Evolutionary conservation across 2,888 invertebrate genomes (phyloP), one percentile per base, ranked within the genome.

Genomic region (Dastarcus helophoroides): DNA sequence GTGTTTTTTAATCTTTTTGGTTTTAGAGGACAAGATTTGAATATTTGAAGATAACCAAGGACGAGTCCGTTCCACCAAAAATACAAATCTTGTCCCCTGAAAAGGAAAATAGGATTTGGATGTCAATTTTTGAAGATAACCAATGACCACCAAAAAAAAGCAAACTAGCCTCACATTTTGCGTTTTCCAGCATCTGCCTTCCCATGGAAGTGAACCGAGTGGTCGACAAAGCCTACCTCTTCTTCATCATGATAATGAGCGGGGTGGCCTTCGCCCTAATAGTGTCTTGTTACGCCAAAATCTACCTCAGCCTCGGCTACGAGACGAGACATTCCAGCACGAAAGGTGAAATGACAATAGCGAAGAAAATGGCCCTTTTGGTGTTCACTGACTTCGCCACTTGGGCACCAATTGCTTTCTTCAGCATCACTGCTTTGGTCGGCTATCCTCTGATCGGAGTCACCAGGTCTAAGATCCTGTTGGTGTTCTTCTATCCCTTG

Each of bases 401-500:
- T 46, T 82, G 80, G 74, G 83, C 89, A 6, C 91, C 91, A 0
- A 86, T 90, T 5, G 82, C 88, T 1, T 88, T 91, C 54, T 86
- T 89, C 50, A 83, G 85, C 0, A 65, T 89, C 3, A 88, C 89
- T 0, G 90, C 91, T 0, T 63, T 90, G 19, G 76, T 84, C 1
- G 89, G 88, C 1, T 76, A 71, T 43, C 86, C 90, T 0, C 60
- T 90, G 38, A 86, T 91, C 23, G 81, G 83, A 44, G 79, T 90
- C 1, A 78, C 79, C 4, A 73, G 78, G 47, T 79, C 81, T 0
- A 82, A 82, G 60, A 79, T 91, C 27, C 63, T 89, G 7, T 62
- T 89, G 36, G 89, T 91, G 5, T 88, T 91, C 56, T 88, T 91
- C 54, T 86, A 90, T 54, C 91, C 91, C 0, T 62, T 93, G 37